Conservation (phyloP, 2,888 invertebrate genomes). For the Ennomos erosarius region DNA sequence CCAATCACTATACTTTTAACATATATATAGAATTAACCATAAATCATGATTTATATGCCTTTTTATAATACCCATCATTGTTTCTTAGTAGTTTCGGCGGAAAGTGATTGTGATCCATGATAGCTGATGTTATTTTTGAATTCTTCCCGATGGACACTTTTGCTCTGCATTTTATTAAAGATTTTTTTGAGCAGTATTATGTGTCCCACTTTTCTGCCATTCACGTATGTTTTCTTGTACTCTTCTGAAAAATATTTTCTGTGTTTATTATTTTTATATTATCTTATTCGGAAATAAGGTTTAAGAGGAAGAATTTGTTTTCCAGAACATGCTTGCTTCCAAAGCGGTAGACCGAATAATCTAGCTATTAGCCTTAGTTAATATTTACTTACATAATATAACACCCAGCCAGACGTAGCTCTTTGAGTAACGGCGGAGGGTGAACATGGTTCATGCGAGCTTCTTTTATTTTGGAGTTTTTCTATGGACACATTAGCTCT, state of each 20-base stretch:
- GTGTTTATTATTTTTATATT: too few relatives aligned
- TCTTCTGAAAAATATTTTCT: neutral
- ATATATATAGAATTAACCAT: too few relatives aligned
- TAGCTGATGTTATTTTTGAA: neutral
- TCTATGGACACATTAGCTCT: constrained; percentile 35
- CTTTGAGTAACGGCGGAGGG: constrained; percentile 25
- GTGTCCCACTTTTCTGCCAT: constrained; percentile 8
- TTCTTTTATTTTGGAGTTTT: constrained; percentile 26
- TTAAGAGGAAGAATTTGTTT: neutral
- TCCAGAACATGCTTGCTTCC: neutral
- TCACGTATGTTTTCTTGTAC: constrained; percentile 2
- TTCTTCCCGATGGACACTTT: constrained; percentile 4
- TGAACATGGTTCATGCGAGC: constrained; percentile 32
- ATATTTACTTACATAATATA: too few relatives aligned
- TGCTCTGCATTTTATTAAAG: constrained; percentile 10
- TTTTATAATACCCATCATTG: constrained; percentile 1
- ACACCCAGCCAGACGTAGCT: constrained; percentile 2
- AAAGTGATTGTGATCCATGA: constrained; percentile 5
- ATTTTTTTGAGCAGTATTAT: constrained; percentile 24
- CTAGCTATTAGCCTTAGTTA: too few relatives aligned
- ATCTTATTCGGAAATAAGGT: neutral
- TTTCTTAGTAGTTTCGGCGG: constrained; percentile 2
- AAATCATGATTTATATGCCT: too few relatives aligned
- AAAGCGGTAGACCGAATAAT: too few relatives aligned
- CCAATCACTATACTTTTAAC: too few relatives aligned